These are phyloP conservation scores for Trididemnum miniatum DNA, from an alignment of 23 tunicate species.

Conservation along the genomic window DNA sequence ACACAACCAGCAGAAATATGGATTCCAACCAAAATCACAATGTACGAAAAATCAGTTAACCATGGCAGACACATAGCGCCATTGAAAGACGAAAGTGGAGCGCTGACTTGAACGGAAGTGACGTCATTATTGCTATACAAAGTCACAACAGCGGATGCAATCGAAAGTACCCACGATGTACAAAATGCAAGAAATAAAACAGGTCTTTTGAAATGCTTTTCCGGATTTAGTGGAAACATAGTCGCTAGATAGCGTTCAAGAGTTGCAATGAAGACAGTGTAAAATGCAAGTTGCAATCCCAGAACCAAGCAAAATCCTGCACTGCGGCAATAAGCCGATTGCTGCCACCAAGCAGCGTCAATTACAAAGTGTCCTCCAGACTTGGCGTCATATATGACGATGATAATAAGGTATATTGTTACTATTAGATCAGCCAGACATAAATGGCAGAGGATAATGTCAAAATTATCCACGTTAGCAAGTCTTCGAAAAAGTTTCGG, in stretches of 20 bases:
- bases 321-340: constrained; percentile 59
- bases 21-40: constrained; percentile 45
- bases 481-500: background rate
- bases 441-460: constrained; percentile 62
- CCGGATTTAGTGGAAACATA: constrained; percentile 71
- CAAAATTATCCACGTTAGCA: background rate
- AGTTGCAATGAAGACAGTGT: constrained; percentile 61
- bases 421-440: constrained; percentile 69
- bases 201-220: constrained; percentile 57
- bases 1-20: constrained; percentile 46
- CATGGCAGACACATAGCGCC: constrained; percentile 91
- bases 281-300: constrained; percentile 74
- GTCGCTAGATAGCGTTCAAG: constrained; percentile 81
- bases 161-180: constrained; percentile 67
- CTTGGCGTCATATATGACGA: constrained; percentile 51
- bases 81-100: constrained; percentile 49
- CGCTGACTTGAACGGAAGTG: background rate
- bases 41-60: constrained; percentile 73
- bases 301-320: constrained; percentile 74
- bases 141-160: constrained; percentile 71
- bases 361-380: constrained; percentile 52
- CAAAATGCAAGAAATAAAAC: constrained; percentile 41
- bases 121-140: constrained; percentile 43
- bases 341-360: constrained; percentile 87
- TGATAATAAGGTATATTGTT: constrained; percentile 49